Base-by-base conservation (phyloP, 2,888 invertebrate genomes). In the Axea sp. region DNA sequence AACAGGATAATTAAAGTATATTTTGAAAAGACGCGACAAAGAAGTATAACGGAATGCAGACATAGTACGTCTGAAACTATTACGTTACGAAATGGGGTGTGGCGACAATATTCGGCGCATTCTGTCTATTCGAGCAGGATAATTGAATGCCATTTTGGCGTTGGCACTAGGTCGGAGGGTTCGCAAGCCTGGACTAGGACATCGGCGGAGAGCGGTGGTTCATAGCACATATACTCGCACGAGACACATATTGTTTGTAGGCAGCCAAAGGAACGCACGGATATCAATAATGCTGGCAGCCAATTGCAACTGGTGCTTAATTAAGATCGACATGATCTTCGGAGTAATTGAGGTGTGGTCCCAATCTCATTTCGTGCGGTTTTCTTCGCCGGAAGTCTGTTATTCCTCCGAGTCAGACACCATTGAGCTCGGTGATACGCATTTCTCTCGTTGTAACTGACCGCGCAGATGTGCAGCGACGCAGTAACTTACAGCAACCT, bases 81-180 rank as follows among this genome's bases (percentile, higher is more conserved):
- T 51, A 57, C 31, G 43, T 62, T 53, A 55, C 49, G 55, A 62
- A 62, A 71, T 57, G 55, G 55, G 71, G 69, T 64, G 64, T 64
- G 71, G 62, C 47, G 59, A 53, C 65, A 65, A 62, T 74, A 69
- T 74, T 69, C 47, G 31, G 51, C 59, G 77, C 76, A 79, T 76
- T 76, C 80, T 75, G 78, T 79, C 78, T 78, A 81, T 80, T 82
- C 81, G 77, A 77, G 78, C 78, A 77, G 76, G 79, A 80, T 83
- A 83, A 83, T 82, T 83, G 81, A 83, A 83, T 82, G 80, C 78
- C 80, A 80, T 82, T 82, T 84, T 82, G 81, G 79, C 71, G 77
- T 75, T 73, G 71, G 69, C 19, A 35, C 45, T 24, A 75, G 76
- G 39, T 62, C 55, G 62, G 19, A 51, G 49, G 22, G 75, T 75